Conservation (phyloP, 2,888 invertebrate species). For the Plutella xylostella region DNA sequence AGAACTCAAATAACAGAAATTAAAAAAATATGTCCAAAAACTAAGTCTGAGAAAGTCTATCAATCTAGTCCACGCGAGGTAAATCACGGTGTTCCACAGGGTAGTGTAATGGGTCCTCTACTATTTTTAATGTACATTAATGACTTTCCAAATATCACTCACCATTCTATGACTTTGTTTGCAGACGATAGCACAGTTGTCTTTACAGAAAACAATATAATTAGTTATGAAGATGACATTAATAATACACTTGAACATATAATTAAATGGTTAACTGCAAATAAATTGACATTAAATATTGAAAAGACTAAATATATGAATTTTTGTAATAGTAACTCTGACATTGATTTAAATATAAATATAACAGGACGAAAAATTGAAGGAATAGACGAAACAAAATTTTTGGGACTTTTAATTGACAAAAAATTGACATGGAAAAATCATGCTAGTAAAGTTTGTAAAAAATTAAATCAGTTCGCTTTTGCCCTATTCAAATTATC, state of each 20-base stretch:
- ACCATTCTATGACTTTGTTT: not conserved
- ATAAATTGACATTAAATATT: not conserved
- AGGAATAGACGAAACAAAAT: not conserved
- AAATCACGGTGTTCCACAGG: not conserved
- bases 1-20: too few species aligned
- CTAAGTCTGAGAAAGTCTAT: too few species aligned
- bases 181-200: constrained; percentile 1
- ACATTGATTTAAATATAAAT: not conserved
- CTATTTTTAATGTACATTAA: not conserved
- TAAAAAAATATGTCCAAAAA: too few species aligned
- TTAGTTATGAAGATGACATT: not conserved
- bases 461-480: not conserved
- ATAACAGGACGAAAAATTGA: not conserved
- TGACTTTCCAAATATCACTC: not conserved
- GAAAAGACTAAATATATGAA: not conserved
- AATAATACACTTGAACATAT: not conserved
- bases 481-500: constrained; percentile 4
- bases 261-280: too few species aligned
- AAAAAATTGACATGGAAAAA: constrained; percentile 5
- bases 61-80: too few species aligned
- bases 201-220: not conserved
- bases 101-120: not conserved
- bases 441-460: not conserved
- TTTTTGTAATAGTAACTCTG: not conserved
- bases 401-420: not conserved